A percentile compares a stretch with the other conserved stretches of the same genome.
phyloP scores from a whole-genome alignment of 2,797 vertebrate species.

The Enteromius trimaculatus region DNA sequence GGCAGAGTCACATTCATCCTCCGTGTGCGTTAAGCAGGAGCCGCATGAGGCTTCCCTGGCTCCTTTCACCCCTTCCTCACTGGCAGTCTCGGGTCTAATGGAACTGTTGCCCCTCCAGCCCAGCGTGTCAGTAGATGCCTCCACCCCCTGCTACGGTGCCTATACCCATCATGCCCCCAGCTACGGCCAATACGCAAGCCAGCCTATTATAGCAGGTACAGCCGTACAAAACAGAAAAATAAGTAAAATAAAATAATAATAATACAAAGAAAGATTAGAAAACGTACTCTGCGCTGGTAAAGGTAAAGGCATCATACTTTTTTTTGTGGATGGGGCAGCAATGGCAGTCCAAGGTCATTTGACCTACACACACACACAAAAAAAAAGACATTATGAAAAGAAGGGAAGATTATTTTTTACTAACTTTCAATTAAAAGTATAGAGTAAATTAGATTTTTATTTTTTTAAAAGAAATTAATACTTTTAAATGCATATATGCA shows the following conservation, averaged over 20 bases:
- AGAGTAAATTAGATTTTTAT: background rate
- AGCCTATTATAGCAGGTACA: constrained; percentile 90
- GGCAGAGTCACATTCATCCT: constrained; percentile 84
- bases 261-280: constrained; percentile 27
- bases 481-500: background rate
- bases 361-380: background rate
- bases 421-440: background rate
- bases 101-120: constrained; percentile 89
- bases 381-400: background rate
- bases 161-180: constrained; percentile 84
- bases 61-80: constrained; percentile 89
- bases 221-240: constrained; percentile 53
- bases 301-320: constrained; percentile 24
- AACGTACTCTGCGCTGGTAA: constrained; percentile 54
- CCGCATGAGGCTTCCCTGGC: constrained; percentile 92
- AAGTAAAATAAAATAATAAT: constrained; percentile 26
- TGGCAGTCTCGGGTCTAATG: constrained; percentile 82
- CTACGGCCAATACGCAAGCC: constrained; percentile 89
- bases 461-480: background rate
- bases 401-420: background rate
- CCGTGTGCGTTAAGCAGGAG: constrained; percentile 90
- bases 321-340: background rate
- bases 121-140: constrained; percentile 88
- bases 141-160: constrained; percentile 84
- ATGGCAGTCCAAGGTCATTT: constrained; percentile 7